Base-by-base conservation (phyloP, 2,113 vertebrate genomes). In the Ariopsis seemanni region DNA sequence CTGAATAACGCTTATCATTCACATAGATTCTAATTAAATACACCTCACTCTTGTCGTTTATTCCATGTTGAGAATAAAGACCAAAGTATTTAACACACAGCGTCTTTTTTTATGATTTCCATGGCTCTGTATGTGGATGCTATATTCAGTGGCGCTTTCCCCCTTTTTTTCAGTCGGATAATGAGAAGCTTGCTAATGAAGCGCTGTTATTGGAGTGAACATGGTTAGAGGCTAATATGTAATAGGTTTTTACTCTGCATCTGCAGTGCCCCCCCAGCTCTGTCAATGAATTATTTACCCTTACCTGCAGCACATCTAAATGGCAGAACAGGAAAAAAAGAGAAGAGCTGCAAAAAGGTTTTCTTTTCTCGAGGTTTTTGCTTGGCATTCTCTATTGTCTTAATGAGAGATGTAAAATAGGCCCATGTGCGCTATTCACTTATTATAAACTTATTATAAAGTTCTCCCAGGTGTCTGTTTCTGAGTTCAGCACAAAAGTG, bases 231-330 rank as follows among this genome's bases (percentile, higher is more conserved):
- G 88, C 74, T 81, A 88, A 87, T 48, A 75, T 81, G 83, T 88
- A 87, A 88, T 88, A 71, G 78, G 85, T 62, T 88, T 75, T 81
- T 11, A 78, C 75, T 89, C 85, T 83, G 71, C 83, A 84, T 90
- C 84, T 86, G 79, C 63, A 80, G 86, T 69, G 79, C 85, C 74
- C 71, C 74, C 79, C 60, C 75, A 91, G 85, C 84, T 62, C 83
- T 78, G 83, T 14, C 75, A 85, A 91, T 90, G n/a, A 92, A 90
- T 92, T 87, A 90, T 92, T 91, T 85, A 90, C 83, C 52, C 58
- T 67, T 82, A 87, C 86, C 86, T 90, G 48, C 79, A 86, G 78
- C 79, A 72, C 87, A 88, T 85, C 86, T 85, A 84, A 89, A 86
- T 81, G 77, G 58, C 58, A 87, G 83, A 85, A 81, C 74, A 84